Evolutionary conservation across 92 coral and sea anemone genomes (phyloP).

Genomic region (Porites cylindrica): DNA sequence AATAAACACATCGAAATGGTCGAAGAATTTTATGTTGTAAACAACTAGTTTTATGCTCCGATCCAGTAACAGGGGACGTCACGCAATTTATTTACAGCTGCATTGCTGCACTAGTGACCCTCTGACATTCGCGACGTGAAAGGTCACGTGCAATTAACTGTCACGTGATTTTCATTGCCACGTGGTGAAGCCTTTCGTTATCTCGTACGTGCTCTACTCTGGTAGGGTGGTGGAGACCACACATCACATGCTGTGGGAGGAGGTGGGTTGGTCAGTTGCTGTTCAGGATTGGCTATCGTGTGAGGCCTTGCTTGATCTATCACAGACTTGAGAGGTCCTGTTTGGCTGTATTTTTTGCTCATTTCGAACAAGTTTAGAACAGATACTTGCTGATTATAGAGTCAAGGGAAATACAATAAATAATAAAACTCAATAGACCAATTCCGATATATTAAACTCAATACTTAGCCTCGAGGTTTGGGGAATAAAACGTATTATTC

Average conservation of each 20-base stretch:
- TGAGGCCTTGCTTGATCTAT: conserved; percentile 66
- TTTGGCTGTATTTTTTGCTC: conserved; percentile 72
- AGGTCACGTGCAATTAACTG: background rate
- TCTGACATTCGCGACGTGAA: too few species aligned
- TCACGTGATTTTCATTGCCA: background rate
- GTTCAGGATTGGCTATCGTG: conserved; percentile 61
- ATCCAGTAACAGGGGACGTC: too few species aligned
- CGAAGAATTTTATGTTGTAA: too few species aligned
- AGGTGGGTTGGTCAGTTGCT: conserved; percentile 68
- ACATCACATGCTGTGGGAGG: conserved; percentile 74
- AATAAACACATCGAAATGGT: too few species aligned
- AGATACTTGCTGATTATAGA: conserved; percentile 74
- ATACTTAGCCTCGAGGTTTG: too few species aligned
- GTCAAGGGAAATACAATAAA: conserved; percentile 40
- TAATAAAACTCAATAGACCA: background rate
- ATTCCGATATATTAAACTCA: too few species aligned
- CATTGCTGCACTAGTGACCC: too few species aligned
- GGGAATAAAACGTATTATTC: too few species aligned
- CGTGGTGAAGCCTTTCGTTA: conserved; percentile 20
- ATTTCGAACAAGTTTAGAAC: conserved; percentile 90
- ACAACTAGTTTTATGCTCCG: too few species aligned
- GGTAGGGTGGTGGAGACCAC: conserved; percentile 68
- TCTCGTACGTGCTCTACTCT: conserved; percentile 80
- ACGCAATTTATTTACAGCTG: too few species aligned
- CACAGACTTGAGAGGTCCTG: conserved; percentile 62